Evolutionary conservation across 92 coral and sea anemone species (phyloP), one percentile per base, ranked within the genome.

Genomic region (Phymanthus crucifer): DNA sequence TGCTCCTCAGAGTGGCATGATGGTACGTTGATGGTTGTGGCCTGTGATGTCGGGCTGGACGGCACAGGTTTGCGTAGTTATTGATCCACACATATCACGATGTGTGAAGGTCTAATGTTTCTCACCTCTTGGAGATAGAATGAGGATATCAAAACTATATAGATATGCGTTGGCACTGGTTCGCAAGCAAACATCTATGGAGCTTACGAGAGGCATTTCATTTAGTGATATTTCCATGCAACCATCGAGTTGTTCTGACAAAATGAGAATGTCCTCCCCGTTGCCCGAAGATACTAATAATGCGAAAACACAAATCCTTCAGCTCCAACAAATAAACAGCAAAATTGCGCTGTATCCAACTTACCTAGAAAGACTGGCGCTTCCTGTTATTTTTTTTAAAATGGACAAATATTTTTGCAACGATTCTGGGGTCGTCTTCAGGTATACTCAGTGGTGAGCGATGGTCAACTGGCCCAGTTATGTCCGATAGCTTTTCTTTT

Each of bases 161-260:
- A n/a, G n/a, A n/a, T 40, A 77, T 33, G 32, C 64, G 52, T 74
- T 76, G 66, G 64, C 72, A 37, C 70, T 65, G 73, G 94, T 93
- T 87, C 94, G 86, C 91, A 80, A 91, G 97, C 94, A 90, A 93
- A 90, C 84, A 81, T 90, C 97, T 90, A 93, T 90, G 97, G 94
- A 87, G 86, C 77, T 87, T 83, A 34, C 70, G 78, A 69, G 74
- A 78, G 87, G 90, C 85, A 93, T 93, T 93, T 77, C 84, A 47
- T 66, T 38, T 75, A 70, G 74, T 71, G 90, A 86, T 87, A 93
- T 93, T 85, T 80, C 97, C 32, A 93, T 89, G 97, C 91, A 93
- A 93, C 97, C 85, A 61, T 61, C 32, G 18, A 72, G 81, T 72
- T 75, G 81, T 79, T 84, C 81, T 80, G 83, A 76, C 89, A 88